Base-by-base conservation (phyloP, 2,113 vertebrate genomes). In the Oncorhynchus mykiss region DNA sequence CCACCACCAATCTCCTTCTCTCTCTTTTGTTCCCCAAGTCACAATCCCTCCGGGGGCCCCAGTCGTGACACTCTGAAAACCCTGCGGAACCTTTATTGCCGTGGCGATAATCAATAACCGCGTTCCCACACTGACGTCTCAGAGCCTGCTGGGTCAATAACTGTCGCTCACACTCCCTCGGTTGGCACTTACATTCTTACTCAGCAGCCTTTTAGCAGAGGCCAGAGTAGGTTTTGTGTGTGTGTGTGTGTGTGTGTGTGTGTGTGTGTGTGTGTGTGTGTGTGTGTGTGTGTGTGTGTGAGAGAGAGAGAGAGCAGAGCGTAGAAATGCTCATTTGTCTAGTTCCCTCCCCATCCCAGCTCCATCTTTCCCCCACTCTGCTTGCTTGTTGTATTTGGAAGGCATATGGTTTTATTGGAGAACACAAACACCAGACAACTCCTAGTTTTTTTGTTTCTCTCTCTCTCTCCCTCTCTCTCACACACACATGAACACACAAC, bases 101-200 rank as follows among this genome's bases (percentile, higher is more conserved):
- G 83, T 77, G 85, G 88, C 86, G 54, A 92, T 92, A 91, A 93
- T 93, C 92, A 91, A 93, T 92, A 91, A 82, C 60, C 18, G 49
- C 79, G 72, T 89, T 88, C 87, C 90, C 90, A 91, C 85, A 80
- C 88, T 91, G 89, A 89, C 86, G 75, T 89, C 88, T 89, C 88
- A 88, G 82, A 87, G 87, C 87, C 86, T 83, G 80, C 78, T 70
- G 80, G 87, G 88, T 93, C 92, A 92, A 94, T 94, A 93, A 80
- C 86, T 91, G 91, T 93, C 93, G 93, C 85, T 94, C 88, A 87
- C 78, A 78, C 85, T 83, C 78, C 75, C 78, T 75, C 67, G 85
- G 84, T 78, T 75, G 71, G 70, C 85, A 84, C 82, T 80, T 74
- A 83, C 85, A 79, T 83, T 89, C 90, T 92, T 90, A 91, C 91